Percentiles rank a stretch among this genome's conserved stretches.
These are phyloP conservation scores for Larimichthys polyactis DNA, from an alignment of 2,113 vertebrate species.

Conservation along the genomic window DNA sequence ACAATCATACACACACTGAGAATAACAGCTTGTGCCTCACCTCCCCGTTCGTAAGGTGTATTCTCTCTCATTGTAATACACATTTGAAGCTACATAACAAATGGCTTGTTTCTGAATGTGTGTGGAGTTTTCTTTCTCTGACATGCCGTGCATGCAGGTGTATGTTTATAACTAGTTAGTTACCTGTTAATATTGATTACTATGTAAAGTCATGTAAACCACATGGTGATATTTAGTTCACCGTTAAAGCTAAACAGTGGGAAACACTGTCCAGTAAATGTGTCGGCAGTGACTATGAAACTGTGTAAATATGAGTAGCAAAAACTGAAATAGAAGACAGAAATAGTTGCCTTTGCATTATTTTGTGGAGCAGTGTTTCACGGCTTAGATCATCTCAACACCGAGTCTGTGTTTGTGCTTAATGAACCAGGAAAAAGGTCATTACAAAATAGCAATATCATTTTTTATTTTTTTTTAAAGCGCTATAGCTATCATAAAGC, in stretches of 20 bases:
- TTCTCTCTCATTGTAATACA: constrained; percentile 43
- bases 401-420: constrained; percentile 69
- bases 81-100: constrained; percentile 42
- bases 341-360: constrained; percentile 63
- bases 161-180: background rate
- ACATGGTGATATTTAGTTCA: background rate
- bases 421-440: constrained; percentile 81
- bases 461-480: constrained; percentile 72
- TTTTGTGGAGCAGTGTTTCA: constrained; percentile 65
- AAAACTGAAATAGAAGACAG: constrained; percentile 55
- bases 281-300: constrained; percentile 15
- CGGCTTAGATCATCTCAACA: constrained; percentile 64
- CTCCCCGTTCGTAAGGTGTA: constrained; percentile 33
- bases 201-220: background rate
- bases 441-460: constrained; percentile 77
- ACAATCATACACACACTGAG: constrained; percentile 34
- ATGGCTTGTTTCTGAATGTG: constrained; percentile 33
- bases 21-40: constrained; percentile 57
- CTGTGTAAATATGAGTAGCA: constrained; percentile 54
- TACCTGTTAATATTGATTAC: background rate
- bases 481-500: constrained; percentile 76
- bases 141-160: constrained; percentile 3
- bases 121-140: constrained; percentile 37
- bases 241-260: background rate
- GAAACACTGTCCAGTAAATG: constrained; percentile 12